Conservation (phyloP, 2,797 vertebrate species). For the Cygnus olor region DNA sequence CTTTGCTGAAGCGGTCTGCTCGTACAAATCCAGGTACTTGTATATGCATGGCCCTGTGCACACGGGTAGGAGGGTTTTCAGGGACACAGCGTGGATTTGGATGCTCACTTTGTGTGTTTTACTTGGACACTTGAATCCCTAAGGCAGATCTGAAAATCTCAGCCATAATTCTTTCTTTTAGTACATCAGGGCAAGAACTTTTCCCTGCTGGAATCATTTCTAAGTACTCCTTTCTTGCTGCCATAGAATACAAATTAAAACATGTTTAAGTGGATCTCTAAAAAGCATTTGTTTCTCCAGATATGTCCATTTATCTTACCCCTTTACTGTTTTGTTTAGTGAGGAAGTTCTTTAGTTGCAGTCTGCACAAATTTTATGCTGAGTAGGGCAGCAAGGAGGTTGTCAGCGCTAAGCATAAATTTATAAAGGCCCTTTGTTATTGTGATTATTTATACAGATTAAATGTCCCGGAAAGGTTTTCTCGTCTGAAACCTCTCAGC, state of each 20-base stretch:
- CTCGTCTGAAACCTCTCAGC: background rate
- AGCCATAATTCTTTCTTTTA: slow-evolving; percentile 24
- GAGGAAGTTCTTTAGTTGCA: background rate
- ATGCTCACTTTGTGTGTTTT: slow-evolving; percentile 8
- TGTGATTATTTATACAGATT: background rate
- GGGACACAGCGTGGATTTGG: background rate
- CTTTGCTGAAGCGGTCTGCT: background rate
- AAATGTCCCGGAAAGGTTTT: background rate
- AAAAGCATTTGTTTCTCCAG: background rate
- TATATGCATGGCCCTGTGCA: background rate
- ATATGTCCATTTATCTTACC: background rate
- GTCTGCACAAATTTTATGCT: background rate
- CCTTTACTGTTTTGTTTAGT: background rate
- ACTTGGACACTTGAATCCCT: background rate
- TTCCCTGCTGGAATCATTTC: background rate
- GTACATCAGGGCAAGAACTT: background rate
- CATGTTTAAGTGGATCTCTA: background rate
- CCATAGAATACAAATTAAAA: background rate
- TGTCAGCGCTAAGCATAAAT: background rate
- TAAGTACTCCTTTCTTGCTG: background rate
- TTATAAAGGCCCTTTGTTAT: background rate
- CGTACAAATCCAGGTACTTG: background rate
- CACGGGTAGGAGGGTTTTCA: background rate
- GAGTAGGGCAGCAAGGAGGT: background rate
- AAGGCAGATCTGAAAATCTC: slow-evolving; percentile 18